phyloP scores from a whole-genome alignment of 2,113 vertebrate species.

The Amphiprion ocellaris region DNA sequence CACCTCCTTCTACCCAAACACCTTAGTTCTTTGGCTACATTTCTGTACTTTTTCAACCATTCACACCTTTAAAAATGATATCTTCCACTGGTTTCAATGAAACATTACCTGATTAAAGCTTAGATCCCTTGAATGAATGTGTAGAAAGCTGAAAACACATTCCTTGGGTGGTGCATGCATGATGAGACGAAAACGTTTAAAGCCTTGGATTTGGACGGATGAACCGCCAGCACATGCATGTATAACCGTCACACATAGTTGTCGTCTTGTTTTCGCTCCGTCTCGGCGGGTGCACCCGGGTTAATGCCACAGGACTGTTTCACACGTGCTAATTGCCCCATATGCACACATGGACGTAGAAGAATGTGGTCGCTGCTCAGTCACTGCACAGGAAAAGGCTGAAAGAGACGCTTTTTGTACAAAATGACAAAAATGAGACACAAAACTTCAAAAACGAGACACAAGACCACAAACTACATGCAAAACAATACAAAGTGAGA shows the following conservation, averaged over 20 bases:
- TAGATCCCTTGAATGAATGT: too few relatives aligned
- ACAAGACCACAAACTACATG: too few relatives aligned
- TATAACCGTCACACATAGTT: slow-evolving; percentile 14
- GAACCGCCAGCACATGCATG: not conserved
- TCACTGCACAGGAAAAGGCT: too few relatives aligned
- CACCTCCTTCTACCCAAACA: too few relatives aligned
- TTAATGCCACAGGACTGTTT: slow-evolving; percentile 36
- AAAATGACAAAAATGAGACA: too few relatives aligned
- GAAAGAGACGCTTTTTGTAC: too few relatives aligned
- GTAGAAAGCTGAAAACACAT: not conserved
- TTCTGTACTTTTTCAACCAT: too few relatives aligned
- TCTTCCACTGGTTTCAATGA: too few relatives aligned
- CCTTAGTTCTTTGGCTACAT: too few relatives aligned
- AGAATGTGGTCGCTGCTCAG: not conserved
- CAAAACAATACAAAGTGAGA: not conserved
- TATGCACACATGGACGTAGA: slow-evolving; percentile 13
- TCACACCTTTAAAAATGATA: too few relatives aligned
- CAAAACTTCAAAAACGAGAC: too few relatives aligned
- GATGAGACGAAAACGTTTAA: slow-evolving; percentile 10
- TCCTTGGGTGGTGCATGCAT: not conserved
- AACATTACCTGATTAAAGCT: too few relatives aligned
- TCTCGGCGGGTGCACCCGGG: not conserved
- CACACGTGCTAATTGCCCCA: slow-evolving; percentile 53
- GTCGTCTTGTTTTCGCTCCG: slow-evolving; percentile 29
- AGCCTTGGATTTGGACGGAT: slow-evolving; percentile 22